phyloP scores from a whole-genome alignment of 2,797 vertebrate genomes.

The Euthynnus affinis region DNA sequence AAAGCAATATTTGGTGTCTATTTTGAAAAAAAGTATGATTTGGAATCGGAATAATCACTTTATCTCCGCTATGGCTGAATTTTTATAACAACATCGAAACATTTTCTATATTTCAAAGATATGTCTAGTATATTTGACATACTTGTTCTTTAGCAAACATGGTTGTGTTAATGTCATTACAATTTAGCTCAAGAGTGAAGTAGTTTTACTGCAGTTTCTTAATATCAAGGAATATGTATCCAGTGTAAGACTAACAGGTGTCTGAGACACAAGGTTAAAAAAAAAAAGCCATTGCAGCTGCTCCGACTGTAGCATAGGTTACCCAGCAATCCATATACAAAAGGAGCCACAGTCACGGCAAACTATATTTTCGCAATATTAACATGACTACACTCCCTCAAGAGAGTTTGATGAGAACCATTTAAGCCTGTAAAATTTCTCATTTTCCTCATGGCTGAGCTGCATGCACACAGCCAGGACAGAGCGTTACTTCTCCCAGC shows the following conservation, averaged over 20 bases:
- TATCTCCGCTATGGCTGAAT: slow-evolving; percentile 1
- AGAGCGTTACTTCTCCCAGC: slow-evolving; percentile 65
- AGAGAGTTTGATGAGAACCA: slow-evolving; percentile 77
- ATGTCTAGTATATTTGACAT: not conserved
- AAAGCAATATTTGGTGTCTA: slow-evolving; percentile 28
- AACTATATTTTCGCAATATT: slow-evolving; percentile 70
- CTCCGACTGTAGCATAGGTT: slow-evolving; percentile 27
- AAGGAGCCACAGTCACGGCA: slow-evolving; percentile 47
- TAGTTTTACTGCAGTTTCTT: too few relatives aligned
- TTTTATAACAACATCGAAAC: slow-evolving; percentile 1
- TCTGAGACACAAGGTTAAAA: slow-evolving; percentile 23
- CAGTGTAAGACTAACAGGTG: not conserved
- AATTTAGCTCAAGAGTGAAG: not conserved
- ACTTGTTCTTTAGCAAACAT: not conserved
- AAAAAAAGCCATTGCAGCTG: slow-evolving; percentile 30
- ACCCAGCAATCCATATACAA: slow-evolving; percentile 56
- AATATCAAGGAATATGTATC: not conserved
- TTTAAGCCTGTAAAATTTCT: slow-evolving; percentile 85
- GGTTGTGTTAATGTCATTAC: not conserved
- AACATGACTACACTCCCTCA: slow-evolving; percentile 62
- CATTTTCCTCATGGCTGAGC: slow-evolving; percentile 82
- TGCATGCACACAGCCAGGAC: slow-evolving; percentile 66
- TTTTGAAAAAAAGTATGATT: slow-evolving; percentile 14
- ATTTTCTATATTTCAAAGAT: not conserved
- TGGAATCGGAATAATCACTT: not conserved